Conservation (phyloP, 1,140 invertebrate species). For the Drosophila persimilis region DNA sequence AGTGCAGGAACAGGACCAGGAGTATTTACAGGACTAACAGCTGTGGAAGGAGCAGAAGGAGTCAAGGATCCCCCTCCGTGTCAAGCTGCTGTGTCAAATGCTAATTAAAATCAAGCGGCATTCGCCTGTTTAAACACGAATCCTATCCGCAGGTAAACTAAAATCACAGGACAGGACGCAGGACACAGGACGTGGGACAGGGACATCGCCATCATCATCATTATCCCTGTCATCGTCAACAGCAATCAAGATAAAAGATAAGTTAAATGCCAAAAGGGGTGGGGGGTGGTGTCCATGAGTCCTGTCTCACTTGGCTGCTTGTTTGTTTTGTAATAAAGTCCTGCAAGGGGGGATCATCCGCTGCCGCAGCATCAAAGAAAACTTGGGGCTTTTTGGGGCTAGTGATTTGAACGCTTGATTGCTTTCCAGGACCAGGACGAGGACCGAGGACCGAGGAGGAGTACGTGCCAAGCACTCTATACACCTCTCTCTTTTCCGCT, state of each 20-base stretch:
- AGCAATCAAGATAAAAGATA: slow-evolving; percentile 82
- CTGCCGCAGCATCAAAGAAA: slow-evolving; percentile 67
- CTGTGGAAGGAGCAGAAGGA: slow-evolving; percentile 4
- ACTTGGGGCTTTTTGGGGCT: slow-evolving; percentile 73
- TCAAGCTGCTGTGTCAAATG: slow-evolving; percentile 80
- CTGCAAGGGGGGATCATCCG: slow-evolving; percentile 37
- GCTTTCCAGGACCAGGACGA: slow-evolving; percentile 41
- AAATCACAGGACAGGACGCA: slow-evolving; percentile 48
- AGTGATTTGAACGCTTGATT: slow-evolving; percentile 80
- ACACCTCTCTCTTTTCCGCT: slow-evolving; percentile 27
- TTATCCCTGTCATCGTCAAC: slow-evolving; percentile 81
- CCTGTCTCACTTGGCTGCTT: slow-evolving; percentile 36
- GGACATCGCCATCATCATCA: slow-evolving; percentile 69
- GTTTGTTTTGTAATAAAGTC: slow-evolving; percentile 80
- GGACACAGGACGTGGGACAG: slow-evolving; percentile 5
- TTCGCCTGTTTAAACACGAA: slow-evolving; percentile 74
- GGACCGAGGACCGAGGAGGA: slow-evolving; percentile 29
- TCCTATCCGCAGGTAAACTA: slow-evolving; percentile 58
- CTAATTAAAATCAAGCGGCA: slow-evolving; percentile 80
- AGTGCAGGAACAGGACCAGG: neutral
- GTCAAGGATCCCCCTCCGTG: slow-evolving; percentile 49
- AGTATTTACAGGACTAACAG: slow-evolving; percentile 2
- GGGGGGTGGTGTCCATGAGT: neutral
- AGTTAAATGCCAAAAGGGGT: slow-evolving; percentile 68
- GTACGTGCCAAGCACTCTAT: slow-evolving; percentile 72